phyloP scores from a whole-genome alignment of 2,888 invertebrate species.

The Coleophora deauratella region DNA sequence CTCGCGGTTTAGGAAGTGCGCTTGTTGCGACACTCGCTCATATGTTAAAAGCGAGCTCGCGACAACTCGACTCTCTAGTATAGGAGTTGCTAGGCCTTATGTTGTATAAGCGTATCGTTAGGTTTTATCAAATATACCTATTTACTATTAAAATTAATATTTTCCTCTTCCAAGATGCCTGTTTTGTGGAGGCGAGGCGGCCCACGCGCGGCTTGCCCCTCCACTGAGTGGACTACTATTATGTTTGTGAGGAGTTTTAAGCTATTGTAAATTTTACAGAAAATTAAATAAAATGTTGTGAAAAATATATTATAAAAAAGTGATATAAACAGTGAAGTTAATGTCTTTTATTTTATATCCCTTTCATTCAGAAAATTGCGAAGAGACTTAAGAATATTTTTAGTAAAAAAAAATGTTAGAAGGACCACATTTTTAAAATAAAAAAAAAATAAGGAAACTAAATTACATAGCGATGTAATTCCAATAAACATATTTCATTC shows the following conservation, averaged over 20 bases:
- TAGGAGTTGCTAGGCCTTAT: conserved; percentile 54
- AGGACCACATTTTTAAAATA: no score
- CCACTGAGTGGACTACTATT: conserved; percentile 44
- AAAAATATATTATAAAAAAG: conserved; percentile 73
- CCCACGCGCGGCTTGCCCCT: conserved; percentile 51
- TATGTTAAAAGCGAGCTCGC: conserved; percentile 59
- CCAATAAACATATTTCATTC: no score
- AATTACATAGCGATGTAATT: no score
- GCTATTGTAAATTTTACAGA: conserved; percentile 75
- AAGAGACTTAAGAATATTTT: no score
- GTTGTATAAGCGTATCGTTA: conserved; percentile 57
- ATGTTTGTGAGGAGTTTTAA: conserved; percentile 73
- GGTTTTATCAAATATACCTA: conserved; percentile 57
- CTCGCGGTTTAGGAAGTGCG: conserved; percentile 21
- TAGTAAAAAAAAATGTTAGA: no score
- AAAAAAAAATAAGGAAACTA: no score
- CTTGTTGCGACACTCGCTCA: conserved; percentile 47
- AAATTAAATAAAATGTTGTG: conserved; percentile 72
- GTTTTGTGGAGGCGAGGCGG: conserved; percentile 42
- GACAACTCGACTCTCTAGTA: conserved; percentile 59
- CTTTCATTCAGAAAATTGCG: not conserved
- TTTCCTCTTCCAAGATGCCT: conserved; percentile 60
- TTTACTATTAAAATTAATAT: conserved; percentile 32
- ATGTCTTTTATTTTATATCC: conserved; percentile 42
- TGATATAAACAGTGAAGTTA: conserved; percentile 62